Evolutionary conservation across 30 jellyfish, hydroid and myxozoan genomes (phyloP), one percentile per base, ranked within the genome.

Genomic region (Cassiopea andromeda): DNA sequence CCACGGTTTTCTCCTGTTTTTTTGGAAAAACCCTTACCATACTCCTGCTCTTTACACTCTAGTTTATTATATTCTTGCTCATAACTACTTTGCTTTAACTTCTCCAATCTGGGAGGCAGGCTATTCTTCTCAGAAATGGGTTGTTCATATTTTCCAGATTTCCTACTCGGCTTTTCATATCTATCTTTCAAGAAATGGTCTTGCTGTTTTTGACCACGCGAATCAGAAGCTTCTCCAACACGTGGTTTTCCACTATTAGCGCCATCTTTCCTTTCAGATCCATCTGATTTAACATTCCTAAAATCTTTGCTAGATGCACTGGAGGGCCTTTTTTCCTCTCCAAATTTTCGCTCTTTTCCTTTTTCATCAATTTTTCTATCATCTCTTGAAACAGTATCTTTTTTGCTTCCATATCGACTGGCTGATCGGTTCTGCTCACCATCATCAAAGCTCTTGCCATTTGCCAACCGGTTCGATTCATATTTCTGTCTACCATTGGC

Each of bases 91-190:
- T 48, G 86, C 74, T 77, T 77, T 7, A 77, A 43, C 43, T 54
- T 43, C n/a, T 77, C 92, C 78, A 73, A 8, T 54, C 92, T 17
- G 9, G 92, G 92, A 12, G 92, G 92, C 69, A 73, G 64, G 45
- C 54, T 19, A 43, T 5, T 70, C 79, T 70, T 67, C 76, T 19
- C 16, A 3, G 4, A 18, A 14, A 8, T 18, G 45, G 13, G 13
- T 44, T 67, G 44, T 44, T 67, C 79, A 18, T 70, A 38, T 70
- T 38, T 19, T 2, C 47, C 79, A 14, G 79, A 70, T 43, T 19
- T 70, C n/a, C 54, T n/a, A 70, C 15, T 19, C 18, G 15, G 27
- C 18, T 70, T 70, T 70, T 70, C 79, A n/a, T 4, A 70, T 43
- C 54, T 70, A 1, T 43, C 54, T 2, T 70, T 50, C 12, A 10